Evolutionary conservation across 2,113 vertebrate species (phyloP).

Genomic region (Talpa occidentalis): DNA sequence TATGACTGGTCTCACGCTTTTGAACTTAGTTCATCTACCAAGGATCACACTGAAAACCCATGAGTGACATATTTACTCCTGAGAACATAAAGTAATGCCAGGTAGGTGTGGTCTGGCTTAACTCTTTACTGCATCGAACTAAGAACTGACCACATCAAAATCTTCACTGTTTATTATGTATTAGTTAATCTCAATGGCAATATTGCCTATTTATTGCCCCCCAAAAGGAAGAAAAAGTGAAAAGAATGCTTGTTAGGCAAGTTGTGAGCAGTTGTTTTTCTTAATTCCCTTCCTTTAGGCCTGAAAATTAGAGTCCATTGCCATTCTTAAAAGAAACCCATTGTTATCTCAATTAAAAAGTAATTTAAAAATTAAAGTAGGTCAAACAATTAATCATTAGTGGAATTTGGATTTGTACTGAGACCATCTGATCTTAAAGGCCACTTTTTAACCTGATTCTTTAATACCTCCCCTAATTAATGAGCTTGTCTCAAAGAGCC

Average conservation of each 20-base stretch:
- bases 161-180: background rate
- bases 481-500: background rate
- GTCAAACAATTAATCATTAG: background rate
- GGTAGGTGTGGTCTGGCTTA: background rate
- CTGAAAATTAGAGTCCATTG: background rate
- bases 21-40: background rate
- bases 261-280: no score
- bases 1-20: background rate
- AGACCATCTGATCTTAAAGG: background rate
- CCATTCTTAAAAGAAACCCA: background rate
- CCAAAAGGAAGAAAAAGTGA: background rate
- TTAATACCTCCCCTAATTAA: background rate
- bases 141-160: background rate
- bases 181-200: background rate
- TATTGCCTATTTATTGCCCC: background rate
- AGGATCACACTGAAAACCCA: background rate
- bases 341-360: background rate
- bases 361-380: background rate
- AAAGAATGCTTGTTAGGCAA: background rate
- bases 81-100: background rate
- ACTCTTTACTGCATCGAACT: background rate
- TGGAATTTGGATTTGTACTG: background rate
- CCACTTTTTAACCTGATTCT: background rate
- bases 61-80: background rate
- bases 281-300: background rate